A percentile compares a stretch with the other conserved stretches of the same genome.
Evolutionary conservation across 2,888 invertebrate genomes (phyloP).

Genomic region (Metalampra italica): DNA sequence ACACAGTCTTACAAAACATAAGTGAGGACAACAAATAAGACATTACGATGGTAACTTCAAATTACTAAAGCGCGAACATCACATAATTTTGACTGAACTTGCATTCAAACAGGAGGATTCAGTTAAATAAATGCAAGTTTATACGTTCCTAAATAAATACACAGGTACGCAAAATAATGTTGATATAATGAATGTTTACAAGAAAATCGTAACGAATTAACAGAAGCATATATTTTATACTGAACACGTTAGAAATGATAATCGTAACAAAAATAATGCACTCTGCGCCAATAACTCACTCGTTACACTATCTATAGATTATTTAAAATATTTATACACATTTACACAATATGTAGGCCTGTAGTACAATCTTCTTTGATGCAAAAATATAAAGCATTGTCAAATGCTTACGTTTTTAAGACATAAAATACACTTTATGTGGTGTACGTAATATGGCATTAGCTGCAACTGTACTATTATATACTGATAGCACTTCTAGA

Average conservation of each 20-base stretch:
- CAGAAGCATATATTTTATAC: background rate
- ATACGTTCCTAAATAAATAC: background rate
- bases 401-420: background rate
- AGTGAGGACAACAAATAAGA: slow-evolving; percentile 61
- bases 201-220: background rate
- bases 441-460: background rate
- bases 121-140: slow-evolving; percentile 2
- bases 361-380: slow-evolving; percentile 9
- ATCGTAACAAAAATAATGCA: slow-evolving; percentile 42
- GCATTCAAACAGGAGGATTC: slow-evolving; percentile 18
- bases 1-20: slow-evolving; percentile 72
- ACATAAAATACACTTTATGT: background rate
- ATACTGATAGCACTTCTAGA: background rate
- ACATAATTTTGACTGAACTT: slow-evolving; percentile 56
- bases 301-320: slow-evolving; percentile 53
- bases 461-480: background rate
- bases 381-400: background rate
- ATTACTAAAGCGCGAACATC: slow-evolving; percentile 53
- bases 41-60: slow-evolving; percentile 70
- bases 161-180: slow-evolving; percentile 2
- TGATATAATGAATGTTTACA: background rate
- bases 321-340: slow-evolving; percentile 66
- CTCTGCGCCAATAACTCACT: slow-evolving; percentile 57
- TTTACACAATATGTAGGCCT: slow-evolving; percentile 51
- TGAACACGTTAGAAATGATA: slow-evolving; percentile 6